These are phyloP conservation scores for Hypsibius dujardini DNA, from an alignment of 1,140 invertebrate species.

Conservation along the genomic window DNA sequence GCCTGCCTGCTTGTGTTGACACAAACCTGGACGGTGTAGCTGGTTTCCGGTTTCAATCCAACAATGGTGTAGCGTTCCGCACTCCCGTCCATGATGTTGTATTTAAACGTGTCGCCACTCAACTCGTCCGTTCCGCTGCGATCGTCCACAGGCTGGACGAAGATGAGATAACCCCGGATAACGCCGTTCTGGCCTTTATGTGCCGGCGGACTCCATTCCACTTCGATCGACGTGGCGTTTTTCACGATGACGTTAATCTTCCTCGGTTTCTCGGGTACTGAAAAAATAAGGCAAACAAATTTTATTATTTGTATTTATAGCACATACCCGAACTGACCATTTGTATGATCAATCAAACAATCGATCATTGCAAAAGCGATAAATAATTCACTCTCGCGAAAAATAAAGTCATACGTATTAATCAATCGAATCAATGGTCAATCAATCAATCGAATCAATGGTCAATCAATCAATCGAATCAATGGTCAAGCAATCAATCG, in stretches of 20 bases:
- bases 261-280: slow-evolving; percentile 87
- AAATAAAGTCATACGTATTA: too few relatives aligned
- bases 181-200: slow-evolving; percentile 83
- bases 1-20: neutral
- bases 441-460: too few relatives aligned
- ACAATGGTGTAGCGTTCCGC: slow-evolving; percentile 62
- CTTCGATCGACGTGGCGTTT: slow-evolving; percentile 79
- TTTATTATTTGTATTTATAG: too few relatives aligned
- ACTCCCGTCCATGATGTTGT: slow-evolving; percentile 58
- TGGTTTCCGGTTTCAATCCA: slow-evolving; percentile 74
- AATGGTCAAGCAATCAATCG: too few relatives aligned
- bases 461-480: too few relatives aligned
- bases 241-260: slow-evolving; percentile 64
- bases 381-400: too few relatives aligned
- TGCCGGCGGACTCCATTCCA: slow-evolving; percentile 72
- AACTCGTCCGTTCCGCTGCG: neutral
- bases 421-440: too few relatives aligned
- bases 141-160: slow-evolving; percentile 71
- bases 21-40: slow-evolving; percentile 46
- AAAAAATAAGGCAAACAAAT: slow-evolving; percentile 20
- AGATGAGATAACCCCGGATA: slow-evolving; percentile 85
- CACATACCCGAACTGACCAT: too few relatives aligned
- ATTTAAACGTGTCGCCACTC: slow-evolving; percentile 27
- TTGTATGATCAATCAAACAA: too few relatives aligned
- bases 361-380: too few relatives aligned